phyloP scores from a whole-genome alignment of 2,797 vertebrate species.

The Crocodylus rhombifer region DNA sequence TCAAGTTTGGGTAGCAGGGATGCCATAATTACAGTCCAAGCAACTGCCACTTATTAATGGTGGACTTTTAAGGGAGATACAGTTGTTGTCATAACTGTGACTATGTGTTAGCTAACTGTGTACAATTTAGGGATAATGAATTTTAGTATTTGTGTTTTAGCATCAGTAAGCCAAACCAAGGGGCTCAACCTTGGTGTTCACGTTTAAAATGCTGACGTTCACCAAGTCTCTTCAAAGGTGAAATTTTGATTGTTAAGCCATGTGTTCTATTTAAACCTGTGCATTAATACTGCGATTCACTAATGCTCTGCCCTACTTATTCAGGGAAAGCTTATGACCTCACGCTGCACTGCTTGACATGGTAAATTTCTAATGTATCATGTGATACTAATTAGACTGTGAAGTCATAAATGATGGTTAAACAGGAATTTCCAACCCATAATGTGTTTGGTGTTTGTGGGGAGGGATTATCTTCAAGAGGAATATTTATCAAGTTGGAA shows the following conservation, averaged over 20 bases:
- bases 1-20: constrained; percentile 81
- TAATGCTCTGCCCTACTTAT: constrained; percentile 55
- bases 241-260: constrained; percentile 70
- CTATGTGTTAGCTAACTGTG: background rate
- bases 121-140: constrained; percentile 37
- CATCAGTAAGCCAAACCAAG: constrained; percentile 4
- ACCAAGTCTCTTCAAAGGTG: constrained; percentile 48
- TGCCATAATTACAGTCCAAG: constrained; percentile 78
- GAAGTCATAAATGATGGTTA: constrained; percentile 77
- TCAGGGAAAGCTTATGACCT: constrained; percentile 66
- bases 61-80: constrained; percentile 55
- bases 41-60: constrained; percentile 72
- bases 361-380: constrained; percentile 74
- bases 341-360: constrained; percentile 74
- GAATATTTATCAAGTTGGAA: constrained; percentile 50
- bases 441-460: constrained; percentile 28
- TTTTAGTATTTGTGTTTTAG: constrained; percentile 25
- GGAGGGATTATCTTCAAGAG: constrained; percentile 17
- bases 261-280: constrained; percentile 70
- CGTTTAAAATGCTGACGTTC: constrained; percentile 47
- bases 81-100: constrained; percentile 18
- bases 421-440: constrained; percentile 66
- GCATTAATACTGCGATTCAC: constrained; percentile 65
- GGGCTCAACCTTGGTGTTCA: background rate
- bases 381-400: constrained; percentile 79